These are phyloP conservation scores for Podargus strigoides DNA, from an alignment of 2,797 vertebrate species.

Conservation along the genomic window DNA sequence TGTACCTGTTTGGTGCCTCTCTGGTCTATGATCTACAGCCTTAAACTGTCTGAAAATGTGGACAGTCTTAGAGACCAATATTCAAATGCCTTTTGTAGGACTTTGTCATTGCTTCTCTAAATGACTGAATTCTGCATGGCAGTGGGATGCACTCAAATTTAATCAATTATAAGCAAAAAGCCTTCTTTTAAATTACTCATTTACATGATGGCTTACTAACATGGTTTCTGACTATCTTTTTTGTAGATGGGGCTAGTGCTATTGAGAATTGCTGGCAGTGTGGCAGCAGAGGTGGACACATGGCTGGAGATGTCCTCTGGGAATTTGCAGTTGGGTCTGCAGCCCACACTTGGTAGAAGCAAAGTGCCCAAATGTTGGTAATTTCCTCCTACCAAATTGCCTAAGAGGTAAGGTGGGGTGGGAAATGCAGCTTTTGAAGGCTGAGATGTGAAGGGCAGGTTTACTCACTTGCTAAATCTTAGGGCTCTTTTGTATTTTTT, in stretches of 20 bases:
- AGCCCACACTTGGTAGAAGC: background rate
- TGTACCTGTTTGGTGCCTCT: background rate
- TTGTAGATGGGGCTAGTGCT: rapidly evolving
- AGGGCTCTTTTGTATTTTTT: background rate
- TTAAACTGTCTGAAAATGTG: background rate
- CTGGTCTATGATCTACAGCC: background rate
- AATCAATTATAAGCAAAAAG: background rate
- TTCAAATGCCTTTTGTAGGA: background rate
- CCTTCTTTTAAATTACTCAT: background rate
- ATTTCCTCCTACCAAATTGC: background rate
- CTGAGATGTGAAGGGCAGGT: background rate
- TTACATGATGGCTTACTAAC: background rate
- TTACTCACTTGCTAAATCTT: background rate
- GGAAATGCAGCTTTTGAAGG: background rate
- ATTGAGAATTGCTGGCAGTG: background rate
- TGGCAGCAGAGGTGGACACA: background rate
- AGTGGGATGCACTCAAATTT: background rate
- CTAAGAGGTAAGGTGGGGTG: background rate
- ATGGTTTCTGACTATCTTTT: background rate
- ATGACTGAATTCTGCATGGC: rapidly evolving
- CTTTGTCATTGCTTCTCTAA: background rate
- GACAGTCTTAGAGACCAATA: background rate
- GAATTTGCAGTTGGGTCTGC: background rate
- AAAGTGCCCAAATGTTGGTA: background rate
- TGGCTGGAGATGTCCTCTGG: background rate